Percentiles rank a stretch among this genome's conserved stretches.
Conservation (phyloP, 2,113 vertebrate genomes). For the Zosterops hypoxanthus region DNA sequence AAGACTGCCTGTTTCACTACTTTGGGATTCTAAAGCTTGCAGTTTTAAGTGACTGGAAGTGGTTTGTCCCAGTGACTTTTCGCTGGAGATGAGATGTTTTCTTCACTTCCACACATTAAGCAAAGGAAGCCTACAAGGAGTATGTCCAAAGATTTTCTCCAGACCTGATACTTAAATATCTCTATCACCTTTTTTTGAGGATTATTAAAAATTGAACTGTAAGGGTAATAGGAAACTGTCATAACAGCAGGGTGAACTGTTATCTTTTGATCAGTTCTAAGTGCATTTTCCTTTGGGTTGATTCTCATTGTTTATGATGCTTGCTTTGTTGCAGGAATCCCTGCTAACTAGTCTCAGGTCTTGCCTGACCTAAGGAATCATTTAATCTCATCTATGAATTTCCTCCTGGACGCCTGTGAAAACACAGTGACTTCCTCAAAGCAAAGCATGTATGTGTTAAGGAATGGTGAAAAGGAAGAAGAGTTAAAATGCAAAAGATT, state of each 20-base stretch:
- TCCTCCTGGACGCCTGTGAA: background rate
- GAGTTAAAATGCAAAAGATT: background rate
- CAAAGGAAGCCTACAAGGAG: background rate
- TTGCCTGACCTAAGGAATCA: background rate
- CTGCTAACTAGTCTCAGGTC: background rate
- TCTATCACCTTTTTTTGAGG: background rate
- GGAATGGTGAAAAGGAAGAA: background rate
- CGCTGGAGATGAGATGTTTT: background rate
- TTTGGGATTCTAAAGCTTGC: background rate
- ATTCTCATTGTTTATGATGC: background rate
- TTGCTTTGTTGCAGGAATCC: background rate
- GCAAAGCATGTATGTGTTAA: background rate
- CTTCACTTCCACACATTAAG: background rate
- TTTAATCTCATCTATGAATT: background rate
- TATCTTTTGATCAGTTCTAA: background rate
- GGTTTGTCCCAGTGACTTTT: background rate
- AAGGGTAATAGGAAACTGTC: background rate
- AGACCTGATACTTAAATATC: background rate
- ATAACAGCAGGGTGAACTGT: background rate
- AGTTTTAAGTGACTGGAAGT: background rate
- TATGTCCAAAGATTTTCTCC: background rate
- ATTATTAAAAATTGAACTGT: background rate
- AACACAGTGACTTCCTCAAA: background rate
- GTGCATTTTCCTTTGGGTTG: background rate
- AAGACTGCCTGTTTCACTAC: background rate